Conservation (phyloP, 1,140 invertebrate species). For the Coenobita brevimanus region DNA sequence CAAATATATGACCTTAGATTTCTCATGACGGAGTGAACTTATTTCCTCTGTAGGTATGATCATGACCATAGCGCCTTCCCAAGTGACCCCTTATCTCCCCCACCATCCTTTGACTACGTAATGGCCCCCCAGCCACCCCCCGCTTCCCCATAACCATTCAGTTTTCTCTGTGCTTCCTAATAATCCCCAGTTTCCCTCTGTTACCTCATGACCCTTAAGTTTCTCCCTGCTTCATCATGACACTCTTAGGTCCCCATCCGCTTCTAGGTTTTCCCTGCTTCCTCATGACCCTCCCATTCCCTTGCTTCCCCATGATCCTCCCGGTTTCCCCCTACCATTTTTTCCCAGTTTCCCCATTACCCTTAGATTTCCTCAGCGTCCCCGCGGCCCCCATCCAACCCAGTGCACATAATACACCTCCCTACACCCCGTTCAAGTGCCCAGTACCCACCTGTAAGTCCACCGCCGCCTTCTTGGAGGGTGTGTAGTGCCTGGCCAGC, state of each 20-base stretch:
- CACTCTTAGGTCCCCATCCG: background rate
- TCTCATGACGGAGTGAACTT: no score
- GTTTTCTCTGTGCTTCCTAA: background rate
- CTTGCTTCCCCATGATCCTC: background rate
- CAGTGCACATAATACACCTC: background rate
- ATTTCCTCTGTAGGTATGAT: no score
- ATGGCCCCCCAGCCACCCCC: no score
- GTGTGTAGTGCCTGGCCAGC: slow-evolving; percentile 7
- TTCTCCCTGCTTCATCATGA: background rate
- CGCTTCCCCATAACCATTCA: background rate
- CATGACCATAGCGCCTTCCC: no score
- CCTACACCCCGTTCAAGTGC: no score
- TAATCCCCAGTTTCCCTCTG: background rate
- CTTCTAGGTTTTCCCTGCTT: no score
- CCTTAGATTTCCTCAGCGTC: background rate
- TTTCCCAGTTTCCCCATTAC: background rate
- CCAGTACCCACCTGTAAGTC: slow-evolving; percentile 38
- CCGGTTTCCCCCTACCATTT: background rate
- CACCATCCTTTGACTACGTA: no score
- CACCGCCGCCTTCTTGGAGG: slow-evolving; percentile 30
- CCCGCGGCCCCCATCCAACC: background rate
- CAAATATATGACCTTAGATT: no score
- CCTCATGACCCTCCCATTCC: background rate
- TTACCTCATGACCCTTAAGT: background rate
- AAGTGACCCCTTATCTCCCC: no score